Evolutionary conservation across 1,140 invertebrate species (phyloP).

Genomic region (Andrena cerasifolii): DNA sequence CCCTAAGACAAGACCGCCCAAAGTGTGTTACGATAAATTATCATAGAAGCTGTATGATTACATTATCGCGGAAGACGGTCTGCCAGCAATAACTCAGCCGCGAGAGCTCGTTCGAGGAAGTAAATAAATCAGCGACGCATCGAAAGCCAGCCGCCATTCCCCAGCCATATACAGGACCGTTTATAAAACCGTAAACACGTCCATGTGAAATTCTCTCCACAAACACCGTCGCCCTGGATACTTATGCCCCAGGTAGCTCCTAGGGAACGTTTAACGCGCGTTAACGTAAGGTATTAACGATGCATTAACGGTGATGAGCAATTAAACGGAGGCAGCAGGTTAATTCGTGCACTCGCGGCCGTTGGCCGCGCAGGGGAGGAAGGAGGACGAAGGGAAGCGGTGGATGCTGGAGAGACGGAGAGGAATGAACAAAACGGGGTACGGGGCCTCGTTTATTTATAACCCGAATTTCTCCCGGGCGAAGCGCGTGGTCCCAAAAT

Average conservation of each 20-base stretch:
- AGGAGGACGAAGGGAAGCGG: background rate
- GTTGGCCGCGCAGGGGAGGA: background rate
- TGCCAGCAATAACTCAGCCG: background rate
- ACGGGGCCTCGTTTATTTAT: conserved; percentile 9
- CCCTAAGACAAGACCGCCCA: too few relatives aligned
- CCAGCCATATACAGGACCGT: background rate
- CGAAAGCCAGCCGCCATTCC: background rate
- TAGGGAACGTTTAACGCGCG: background rate
- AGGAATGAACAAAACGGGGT: background rate
- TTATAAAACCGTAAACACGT: background rate
- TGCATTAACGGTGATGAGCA: conserved; percentile 13
- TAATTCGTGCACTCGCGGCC: background rate
- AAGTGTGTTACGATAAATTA: too few relatives aligned
- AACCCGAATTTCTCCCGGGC: background rate
- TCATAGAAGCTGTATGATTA: too few relatives aligned
- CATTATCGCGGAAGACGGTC: too few relatives aligned
- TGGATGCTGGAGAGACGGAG: background rate
- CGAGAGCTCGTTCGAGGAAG: background rate
- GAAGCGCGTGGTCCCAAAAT: conserved; percentile 13
- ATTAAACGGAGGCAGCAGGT: conserved; percentile 16
- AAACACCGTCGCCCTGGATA: background rate
- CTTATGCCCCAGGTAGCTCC: background rate
- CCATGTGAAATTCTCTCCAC: background rate
- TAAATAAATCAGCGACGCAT: background rate
- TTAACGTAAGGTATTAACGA: conserved; percentile 31